phyloP scores from a whole-genome alignment of 2,888 invertebrate genomes.

The Lasioglossum oenotherae region DNA sequence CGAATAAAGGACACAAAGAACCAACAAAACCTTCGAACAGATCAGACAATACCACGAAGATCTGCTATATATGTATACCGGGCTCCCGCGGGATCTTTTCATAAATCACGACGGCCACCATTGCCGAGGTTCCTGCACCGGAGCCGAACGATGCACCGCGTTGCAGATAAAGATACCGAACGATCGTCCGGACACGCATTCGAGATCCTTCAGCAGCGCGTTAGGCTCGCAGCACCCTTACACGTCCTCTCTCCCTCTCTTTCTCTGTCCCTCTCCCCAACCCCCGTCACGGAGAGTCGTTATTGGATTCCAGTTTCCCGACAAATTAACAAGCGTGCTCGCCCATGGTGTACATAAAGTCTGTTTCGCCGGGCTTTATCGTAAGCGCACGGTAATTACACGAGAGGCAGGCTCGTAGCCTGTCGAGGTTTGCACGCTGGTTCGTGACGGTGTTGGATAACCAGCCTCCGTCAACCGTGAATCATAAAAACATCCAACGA shows the following conservation, averaged over 20 bases:
- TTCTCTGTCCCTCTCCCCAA: not conserved
- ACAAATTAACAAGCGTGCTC: slow-evolving; percentile 20
- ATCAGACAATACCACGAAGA: not conserved
- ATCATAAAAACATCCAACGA: not conserved
- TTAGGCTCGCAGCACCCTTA: not conserved
- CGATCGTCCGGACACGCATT: not conserved
- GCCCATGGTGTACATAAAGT: slow-evolving; percentile 23
- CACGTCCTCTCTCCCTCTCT: not conserved
- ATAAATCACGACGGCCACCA: not conserved
- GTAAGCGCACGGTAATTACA: slow-evolving; percentile 35
- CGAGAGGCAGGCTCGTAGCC: slow-evolving; percentile 13
- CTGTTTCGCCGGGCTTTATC: slow-evolving; percentile 39
- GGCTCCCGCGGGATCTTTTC: not conserved
- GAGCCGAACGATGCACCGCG: not conserved
- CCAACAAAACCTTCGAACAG: not conserved
- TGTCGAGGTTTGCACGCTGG: slow-evolving; percentile 18
- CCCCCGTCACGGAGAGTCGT: not conserved
- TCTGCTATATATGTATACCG: not conserved
- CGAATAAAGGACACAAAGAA: not conserved
- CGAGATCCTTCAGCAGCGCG: not conserved
- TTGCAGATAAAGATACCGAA: slow-evolving; percentile 20
- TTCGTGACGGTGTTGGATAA: slow-evolving; percentile 39
- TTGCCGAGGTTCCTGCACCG: not conserved
- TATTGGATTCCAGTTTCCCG: slow-evolving; percentile 23
- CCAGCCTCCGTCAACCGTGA: slow-evolving; percentile 9